A percentile compares a stretch with the other conserved stretches of the same genome.
Evolutionary conservation across 2,888 invertebrate species (phyloP).

Genomic region (Cephalotes varians): DNA sequence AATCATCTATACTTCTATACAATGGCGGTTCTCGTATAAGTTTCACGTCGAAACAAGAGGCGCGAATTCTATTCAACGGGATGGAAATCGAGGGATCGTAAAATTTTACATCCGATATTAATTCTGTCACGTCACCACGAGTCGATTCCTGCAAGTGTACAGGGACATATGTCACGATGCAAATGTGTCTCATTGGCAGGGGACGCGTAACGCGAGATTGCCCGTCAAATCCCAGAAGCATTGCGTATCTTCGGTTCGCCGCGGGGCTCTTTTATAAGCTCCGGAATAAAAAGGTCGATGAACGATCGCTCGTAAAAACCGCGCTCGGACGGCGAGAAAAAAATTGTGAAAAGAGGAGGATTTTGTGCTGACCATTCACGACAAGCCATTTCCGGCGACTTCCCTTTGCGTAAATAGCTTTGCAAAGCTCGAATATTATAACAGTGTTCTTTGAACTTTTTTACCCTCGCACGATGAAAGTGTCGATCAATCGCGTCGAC

Average conservation of each 20-base stretch:
- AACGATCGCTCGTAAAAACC: conserved; percentile 37
- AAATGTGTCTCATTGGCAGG: conserved; percentile 11
- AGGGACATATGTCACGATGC: conserved; percentile 36
- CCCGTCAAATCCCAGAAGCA: conserved; percentile 45
- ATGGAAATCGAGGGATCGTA: not conserved
- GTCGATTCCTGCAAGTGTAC: conserved; percentile 18
- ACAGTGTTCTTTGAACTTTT: conserved; percentile 46
- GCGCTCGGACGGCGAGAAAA: not conserved
- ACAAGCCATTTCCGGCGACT: conserved; percentile 60
- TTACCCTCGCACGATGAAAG: conserved; percentile 6
- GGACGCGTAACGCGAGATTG: conserved; percentile 41
- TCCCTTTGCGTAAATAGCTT: conserved; percentile 54
- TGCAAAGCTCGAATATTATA: conserved; percentile 46
- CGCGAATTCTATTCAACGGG: conserved; percentile 1
- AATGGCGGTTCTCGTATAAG: not conserved
- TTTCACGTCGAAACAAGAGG: not conserved
- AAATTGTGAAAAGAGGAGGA: conserved; percentile 16
- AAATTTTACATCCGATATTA: conserved; percentile 22
- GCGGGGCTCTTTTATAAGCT: conserved; percentile 22
- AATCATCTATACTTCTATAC: not conserved
- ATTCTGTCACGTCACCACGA: not conserved
- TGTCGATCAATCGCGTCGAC: conserved; percentile 26
- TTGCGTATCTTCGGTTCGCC: conserved; percentile 48
- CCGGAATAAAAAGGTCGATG: conserved; percentile 16
- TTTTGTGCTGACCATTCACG: conserved; percentile 61